Base-by-base conservation (phyloP, 2,888 invertebrate species). In the Diogma glabrata region DNA sequence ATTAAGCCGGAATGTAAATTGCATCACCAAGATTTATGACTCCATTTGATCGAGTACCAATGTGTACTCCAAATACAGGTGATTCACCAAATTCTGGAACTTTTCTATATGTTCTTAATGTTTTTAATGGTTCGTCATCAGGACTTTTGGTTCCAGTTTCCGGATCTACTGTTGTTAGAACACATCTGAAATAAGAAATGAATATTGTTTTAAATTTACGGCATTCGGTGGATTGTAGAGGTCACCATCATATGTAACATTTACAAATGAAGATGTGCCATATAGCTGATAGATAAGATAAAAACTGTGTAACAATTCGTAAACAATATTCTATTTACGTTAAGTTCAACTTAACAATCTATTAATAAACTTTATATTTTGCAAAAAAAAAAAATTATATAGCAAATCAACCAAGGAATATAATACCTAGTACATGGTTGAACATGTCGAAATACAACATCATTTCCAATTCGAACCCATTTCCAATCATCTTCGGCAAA, bases 401-500 rank as follows among this genome's bases (percentile, higher is more conserved):
- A n/a, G n/a, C n/a, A n/a, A n/a, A n/a, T n/a, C n/a, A n/a, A n/a
- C n/a, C n/a, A n/a, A n/a, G n/a, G n/a, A n/a, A n/a, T n/a, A n/a
- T n/a, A n/a, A n/a, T 40, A 57, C 59, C 59, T 56, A 24, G 76
- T 74, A 60, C 84, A 84, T 0, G 81, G 79, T 61, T 79, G 81
- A 17, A 82, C 67, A 53, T 78, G 74, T 61, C 79, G 75, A 60
- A 84, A 80, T 47, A 79, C 59, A 10, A 76, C 75, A 5, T 76
- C 69, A 12, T 63, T 60, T 6, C 84, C 83, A 47, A 84, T 79
- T 64, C 76, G 78, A 5, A 84, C 63, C 68, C 77, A 84, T 54
- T 76, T 75, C 82, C 83, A 84, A 10, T 67, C 63, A 58, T 84
- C 84, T 64, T 84, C 82, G 5, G 75, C 79, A 57, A 73, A 78